phyloP scores from a whole-genome alignment of 2,888 invertebrate species.

The Ochropleura plecta region DNA sequence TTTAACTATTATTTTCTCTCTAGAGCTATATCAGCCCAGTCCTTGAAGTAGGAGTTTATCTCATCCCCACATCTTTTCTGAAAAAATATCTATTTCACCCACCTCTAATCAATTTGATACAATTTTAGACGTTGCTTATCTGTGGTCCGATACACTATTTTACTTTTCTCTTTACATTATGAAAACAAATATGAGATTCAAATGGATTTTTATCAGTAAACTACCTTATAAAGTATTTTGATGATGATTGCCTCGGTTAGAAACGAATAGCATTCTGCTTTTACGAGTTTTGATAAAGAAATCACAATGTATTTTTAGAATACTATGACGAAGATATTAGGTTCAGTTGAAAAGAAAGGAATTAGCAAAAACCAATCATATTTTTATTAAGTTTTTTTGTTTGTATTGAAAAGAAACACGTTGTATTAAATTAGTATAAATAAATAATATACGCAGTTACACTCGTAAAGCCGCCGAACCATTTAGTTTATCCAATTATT shows the following conservation, averaged over 20 bases:
- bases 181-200: slow-evolving; percentile 37
- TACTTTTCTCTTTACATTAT: slow-evolving; percentile 28
- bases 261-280: slow-evolving; percentile 50
- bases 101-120: too few relatives aligned
- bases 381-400: not conserved
- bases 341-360: slow-evolving; percentile 1
- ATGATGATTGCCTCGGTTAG: slow-evolving; percentile 54
- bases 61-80: too few relatives aligned
- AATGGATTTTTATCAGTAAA: slow-evolving; percentile 55
- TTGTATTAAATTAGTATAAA: too few relatives aligned
- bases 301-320: slow-evolving; percentile 30
- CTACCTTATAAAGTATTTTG: slow-evolving; percentile 44
- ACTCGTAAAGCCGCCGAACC: not conserved
- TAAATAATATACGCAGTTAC: not conserved
- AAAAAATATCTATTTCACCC: too few relatives aligned
- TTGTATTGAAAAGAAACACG: not conserved
- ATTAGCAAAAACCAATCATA: not conserved
- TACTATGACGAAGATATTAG: not conserved
- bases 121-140: not conserved
- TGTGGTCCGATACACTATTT: slow-evolving; percentile 19
- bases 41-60: too few relatives aligned
- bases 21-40: too few relatives aligned
- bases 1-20: too few relatives aligned
- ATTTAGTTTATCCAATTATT: not conserved
- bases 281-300: slow-evolving; percentile 59